phyloP scores from a whole-genome alignment of 2,113 vertebrate species.

The Phalacrocorax aristotelis region DNA sequence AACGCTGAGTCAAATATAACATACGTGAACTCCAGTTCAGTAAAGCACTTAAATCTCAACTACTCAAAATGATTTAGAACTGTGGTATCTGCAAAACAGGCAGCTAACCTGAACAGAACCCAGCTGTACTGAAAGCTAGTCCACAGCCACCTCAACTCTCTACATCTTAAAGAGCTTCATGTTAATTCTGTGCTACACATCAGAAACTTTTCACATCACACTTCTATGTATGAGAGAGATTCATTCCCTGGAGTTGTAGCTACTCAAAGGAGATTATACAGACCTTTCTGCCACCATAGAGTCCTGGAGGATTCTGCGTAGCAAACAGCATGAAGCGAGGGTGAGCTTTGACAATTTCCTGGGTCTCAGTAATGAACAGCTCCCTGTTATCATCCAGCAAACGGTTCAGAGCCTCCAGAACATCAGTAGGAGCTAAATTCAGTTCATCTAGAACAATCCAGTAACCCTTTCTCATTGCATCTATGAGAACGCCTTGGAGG shows the following conservation, averaged over 20 bases:
- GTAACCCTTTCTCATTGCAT: slow-evolving; percentile 96
- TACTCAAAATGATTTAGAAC: not conserved
- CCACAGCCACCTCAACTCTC: not conserved
- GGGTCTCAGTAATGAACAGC: slow-evolving; percentile 93
- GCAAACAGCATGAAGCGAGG: slow-evolving; percentile 96
- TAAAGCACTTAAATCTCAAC: not conserved
- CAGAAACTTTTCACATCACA: not conserved
- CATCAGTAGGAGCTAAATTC: slow-evolving; percentile 95
- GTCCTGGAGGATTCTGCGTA: slow-evolving; percentile 95
- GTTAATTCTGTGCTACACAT: not conserved
- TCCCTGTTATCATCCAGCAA: slow-evolving; percentile 96
- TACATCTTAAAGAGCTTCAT: not conserved
- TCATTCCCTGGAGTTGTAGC: not conserved
- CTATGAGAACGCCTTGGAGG: slow-evolving; percentile 87
- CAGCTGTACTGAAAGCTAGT: not conserved
- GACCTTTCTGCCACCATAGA: slow-evolving; percentile 97
- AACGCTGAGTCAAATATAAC: not conserved
- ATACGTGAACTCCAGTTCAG: not conserved
- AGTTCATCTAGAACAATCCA: slow-evolving; percentile 97
- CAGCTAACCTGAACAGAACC: not conserved
- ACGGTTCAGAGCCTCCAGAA: slow-evolving; percentile 94
- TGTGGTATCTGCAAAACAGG: not conserved
- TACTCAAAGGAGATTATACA: not conserved
- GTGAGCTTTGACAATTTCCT: slow-evolving; percentile 94
- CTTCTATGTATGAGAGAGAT: fast-evolving